Conservation (phyloP, 2,888 invertebrate species). For the Dasypogon diadema region DNA sequence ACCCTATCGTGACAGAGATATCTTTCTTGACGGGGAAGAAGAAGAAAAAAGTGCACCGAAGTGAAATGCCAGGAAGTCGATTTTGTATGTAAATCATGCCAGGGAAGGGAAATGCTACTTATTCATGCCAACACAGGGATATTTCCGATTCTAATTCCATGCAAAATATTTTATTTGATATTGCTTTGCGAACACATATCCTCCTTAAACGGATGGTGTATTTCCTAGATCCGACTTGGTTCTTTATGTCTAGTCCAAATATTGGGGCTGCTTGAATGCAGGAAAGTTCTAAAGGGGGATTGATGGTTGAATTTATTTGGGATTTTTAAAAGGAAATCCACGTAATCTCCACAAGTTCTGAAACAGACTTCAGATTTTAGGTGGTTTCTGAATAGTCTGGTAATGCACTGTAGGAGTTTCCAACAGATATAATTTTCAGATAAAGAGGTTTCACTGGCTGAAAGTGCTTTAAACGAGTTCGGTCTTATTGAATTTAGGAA, state of each 20-base stretch:
- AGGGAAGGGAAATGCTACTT: slow-evolving; percentile 10
- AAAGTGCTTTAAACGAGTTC: no score
- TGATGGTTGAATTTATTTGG: neutral
- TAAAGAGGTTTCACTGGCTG: no score
- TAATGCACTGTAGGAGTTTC: no score
- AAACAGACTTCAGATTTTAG: neutral
- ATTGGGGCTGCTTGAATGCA: no score
- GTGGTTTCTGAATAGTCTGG: neutral
- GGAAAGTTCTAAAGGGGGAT: no score
- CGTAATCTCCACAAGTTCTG: neutral
- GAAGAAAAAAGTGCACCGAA: slow-evolving; percentile 30
- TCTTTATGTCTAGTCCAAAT: no score
- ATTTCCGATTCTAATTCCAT: slow-evolving; percentile 40
- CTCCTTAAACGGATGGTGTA: no score
- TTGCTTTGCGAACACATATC: no score
- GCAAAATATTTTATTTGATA: slow-evolving; percentile 1
- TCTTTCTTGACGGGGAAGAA: neutral
- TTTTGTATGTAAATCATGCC: slow-evolving; percentile 39
- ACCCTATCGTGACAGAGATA: neutral
- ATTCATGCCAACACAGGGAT: slow-evolving; percentile 28
- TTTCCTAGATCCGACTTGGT: no score
- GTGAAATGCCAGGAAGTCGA: slow-evolving; percentile 40
- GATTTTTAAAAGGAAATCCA: neutral
- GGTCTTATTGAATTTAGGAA: no score
- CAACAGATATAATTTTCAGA: no score